Base-by-base conservation (phyloP, 37 sponge, comb jelly and placozoan species). In the Oopsacas minuta region DNA sequence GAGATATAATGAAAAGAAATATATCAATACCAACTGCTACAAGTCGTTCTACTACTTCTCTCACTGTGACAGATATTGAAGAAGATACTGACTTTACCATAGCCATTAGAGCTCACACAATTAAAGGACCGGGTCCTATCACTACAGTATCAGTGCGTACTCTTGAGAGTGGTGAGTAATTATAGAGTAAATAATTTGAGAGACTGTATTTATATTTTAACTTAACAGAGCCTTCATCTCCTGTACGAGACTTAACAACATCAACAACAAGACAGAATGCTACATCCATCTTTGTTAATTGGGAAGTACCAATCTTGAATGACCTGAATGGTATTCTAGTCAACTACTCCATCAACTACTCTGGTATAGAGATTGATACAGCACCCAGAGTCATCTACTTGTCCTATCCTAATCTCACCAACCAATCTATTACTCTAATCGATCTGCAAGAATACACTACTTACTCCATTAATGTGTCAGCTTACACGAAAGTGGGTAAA, bases 351-450 rank as follows among this genome's bases (percentile, higher is more conserved):
- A 61, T 61, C 75, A 61, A 61, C 75, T 61, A 61, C 30, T 61
- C 75, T 61, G 75, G 75, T n/a, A 10, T 61, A 25, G 75, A 61
- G 75, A 61, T 61, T 61, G 75, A 61, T n/a, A 61, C 75, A 61
- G 28, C 28, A 32, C 75, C 75, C 75, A 61, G 75, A 61, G 30
- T 61, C 17, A 61, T 61, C 75, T 61, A 61, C 75, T 12, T 61
- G 22, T 61, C 75, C 30, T 32, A n/a, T 61, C 75, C 75, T 61
- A 34, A 34, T 61, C 28, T 61, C 30, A 3, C 28, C 20, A 34
- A 61, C 28, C 75, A 61, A 12, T 61, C 75, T 25, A 61, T 61
- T n/a, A 61, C 28, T 25, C 75, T 61, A 34, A 61, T 12, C 20
- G 22, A 61, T n/a, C 30, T 61, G 28, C 32, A 61, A 61, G 75